Evolutionary conservation across 2,888 invertebrate species (phyloP).

Genomic region (Eretmocerus hayati): DNA sequence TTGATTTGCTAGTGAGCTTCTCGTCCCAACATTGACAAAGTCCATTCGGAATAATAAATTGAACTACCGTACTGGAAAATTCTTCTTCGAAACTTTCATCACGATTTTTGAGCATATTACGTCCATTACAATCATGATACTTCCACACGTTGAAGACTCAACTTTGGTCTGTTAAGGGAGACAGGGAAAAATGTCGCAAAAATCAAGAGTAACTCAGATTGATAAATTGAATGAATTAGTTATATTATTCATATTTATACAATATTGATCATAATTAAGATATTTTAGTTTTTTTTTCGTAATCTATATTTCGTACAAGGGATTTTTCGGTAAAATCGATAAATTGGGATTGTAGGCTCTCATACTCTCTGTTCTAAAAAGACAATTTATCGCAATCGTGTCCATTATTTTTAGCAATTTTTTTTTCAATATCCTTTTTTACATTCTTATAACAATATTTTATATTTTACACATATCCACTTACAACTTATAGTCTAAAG

Average conservation of each 20-base stretch:
- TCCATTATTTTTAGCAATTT: conserved; percentile 4
- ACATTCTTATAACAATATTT: conserved; percentile 45
- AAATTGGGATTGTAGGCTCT: conserved; percentile 27
- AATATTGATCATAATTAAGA: conserved; percentile 46
- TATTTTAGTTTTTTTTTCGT: conserved; percentile 39
- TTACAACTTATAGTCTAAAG: conserved; percentile 34
- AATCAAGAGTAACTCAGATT: too few relatives aligned
- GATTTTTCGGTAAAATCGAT: conserved; percentile 35
- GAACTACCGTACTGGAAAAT: too few relatives aligned
- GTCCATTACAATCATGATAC: too few relatives aligned
- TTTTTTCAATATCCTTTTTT: conserved; percentile 29
- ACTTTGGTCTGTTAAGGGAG: too few relatives aligned
- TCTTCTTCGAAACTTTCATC: too few relatives aligned
- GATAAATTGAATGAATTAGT: conserved; percentile 44
- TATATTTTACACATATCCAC: conserved; percentile 45
- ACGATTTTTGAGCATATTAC: too few relatives aligned
- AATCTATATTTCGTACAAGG: conserved; percentile 37
- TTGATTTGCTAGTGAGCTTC: too few relatives aligned
- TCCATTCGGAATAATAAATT: too few relatives aligned
- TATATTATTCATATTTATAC: conserved; percentile 46
- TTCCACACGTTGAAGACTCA: too few relatives aligned
- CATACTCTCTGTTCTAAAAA: conserved; percentile 28
- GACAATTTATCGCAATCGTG: conserved; percentile 6
- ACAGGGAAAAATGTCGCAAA: too few relatives aligned
- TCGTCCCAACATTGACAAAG: too few relatives aligned